Percentiles rank a stretch among this genome's conserved stretches.
phyloP scores from a whole-genome alignment of 2,113 vertebrate genomes.

The Melanerpes aurifrons region DNA sequence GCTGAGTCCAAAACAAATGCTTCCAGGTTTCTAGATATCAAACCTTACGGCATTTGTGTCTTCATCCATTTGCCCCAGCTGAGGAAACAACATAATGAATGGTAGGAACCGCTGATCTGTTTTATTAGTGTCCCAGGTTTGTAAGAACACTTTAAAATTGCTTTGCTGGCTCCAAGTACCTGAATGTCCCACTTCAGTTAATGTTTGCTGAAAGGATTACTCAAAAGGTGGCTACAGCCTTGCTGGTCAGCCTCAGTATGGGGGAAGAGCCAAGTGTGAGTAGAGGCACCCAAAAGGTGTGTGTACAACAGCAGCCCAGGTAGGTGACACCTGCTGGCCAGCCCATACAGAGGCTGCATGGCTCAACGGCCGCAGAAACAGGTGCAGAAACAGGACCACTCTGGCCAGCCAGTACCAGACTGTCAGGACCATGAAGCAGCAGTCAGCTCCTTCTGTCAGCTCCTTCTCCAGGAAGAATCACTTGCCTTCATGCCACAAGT shows the following conservation, averaged over 20 bases:
- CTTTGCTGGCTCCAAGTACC: background rate
- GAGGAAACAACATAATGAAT: background rate
- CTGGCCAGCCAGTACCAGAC: fast-evolving
- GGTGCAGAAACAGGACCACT: background rate
- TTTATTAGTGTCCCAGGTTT: background rate
- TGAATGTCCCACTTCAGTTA: background rate
- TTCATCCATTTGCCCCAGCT: background rate
- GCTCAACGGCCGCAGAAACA: background rate
- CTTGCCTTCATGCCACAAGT: background rate
- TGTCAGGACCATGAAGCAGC: background rate
- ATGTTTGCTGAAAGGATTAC: background rate
- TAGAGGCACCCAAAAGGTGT: background rate
- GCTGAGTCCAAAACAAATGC: background rate
- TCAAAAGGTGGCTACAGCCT: background rate
- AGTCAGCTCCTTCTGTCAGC: background rate
- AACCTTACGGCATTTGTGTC: background rate
- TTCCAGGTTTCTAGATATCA: background rate
- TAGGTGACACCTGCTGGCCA: background rate
- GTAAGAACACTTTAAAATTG: background rate
- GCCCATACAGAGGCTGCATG: background rate
- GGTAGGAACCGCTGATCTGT: background rate
- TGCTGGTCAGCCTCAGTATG: background rate
- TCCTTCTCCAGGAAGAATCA: fast-evolving
- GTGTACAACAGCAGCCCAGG: background rate
- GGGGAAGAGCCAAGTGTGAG: background rate